These are phyloP conservation scores for Sebastes steindachneri DNA, from an alignment of 2,797 vertebrate species.

Conservation along the genomic window DNA sequence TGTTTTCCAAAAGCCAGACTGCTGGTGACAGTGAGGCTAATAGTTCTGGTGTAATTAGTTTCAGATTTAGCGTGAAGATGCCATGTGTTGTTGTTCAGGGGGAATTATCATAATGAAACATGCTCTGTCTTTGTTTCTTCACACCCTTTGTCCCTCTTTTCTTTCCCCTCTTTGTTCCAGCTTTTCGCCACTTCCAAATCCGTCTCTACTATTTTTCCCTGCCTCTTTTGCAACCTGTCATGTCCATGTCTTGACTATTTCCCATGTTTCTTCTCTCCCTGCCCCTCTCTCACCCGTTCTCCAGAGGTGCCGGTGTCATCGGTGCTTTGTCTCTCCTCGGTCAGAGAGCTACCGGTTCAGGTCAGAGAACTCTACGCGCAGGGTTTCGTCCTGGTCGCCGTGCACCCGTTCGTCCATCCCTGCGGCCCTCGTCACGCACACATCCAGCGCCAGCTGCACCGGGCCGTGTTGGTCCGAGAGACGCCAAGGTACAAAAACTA, in stretches of 20 bases:
- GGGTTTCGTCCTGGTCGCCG: slow-evolving; percentile 90
- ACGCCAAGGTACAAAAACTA: slow-evolving; percentile 69
- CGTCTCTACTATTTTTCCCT: not conserved
- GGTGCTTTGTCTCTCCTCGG: slow-evolving; percentile 90
- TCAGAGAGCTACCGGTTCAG: slow-evolving; percentile 91
- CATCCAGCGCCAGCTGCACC: slow-evolving; percentile 92
- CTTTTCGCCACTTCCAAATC: slow-evolving; percentile 8
- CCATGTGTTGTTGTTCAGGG: slow-evolving; percentile 67
- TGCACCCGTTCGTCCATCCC: slow-evolving; percentile 94
- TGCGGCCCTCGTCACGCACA: slow-evolving; percentile 86
- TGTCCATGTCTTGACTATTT: slow-evolving; percentile 22
- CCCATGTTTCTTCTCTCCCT: not conserved
- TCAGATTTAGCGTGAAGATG: slow-evolving; percentile 73
- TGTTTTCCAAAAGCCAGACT: slow-evolving; percentile 30
- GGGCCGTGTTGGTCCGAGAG: slow-evolving; percentile 92
- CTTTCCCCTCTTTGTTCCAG: slow-evolving; percentile 24
- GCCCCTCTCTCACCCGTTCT: not conserved
- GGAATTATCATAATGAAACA: slow-evolving; percentile 66
- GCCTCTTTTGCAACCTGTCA: not conserved
- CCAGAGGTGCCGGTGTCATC: slow-evolving; percentile 89
- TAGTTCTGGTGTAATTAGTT: slow-evolving; percentile 73
- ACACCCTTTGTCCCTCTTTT: slow-evolving; percentile 42
- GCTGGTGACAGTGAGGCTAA: slow-evolving; percentile 50
- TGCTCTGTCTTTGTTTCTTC: slow-evolving; percentile 53
- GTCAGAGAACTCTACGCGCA: slow-evolving; percentile 92